phyloP scores from a whole-genome alignment of 2,113 vertebrate species.

The Anolis carolinensis region DNA sequence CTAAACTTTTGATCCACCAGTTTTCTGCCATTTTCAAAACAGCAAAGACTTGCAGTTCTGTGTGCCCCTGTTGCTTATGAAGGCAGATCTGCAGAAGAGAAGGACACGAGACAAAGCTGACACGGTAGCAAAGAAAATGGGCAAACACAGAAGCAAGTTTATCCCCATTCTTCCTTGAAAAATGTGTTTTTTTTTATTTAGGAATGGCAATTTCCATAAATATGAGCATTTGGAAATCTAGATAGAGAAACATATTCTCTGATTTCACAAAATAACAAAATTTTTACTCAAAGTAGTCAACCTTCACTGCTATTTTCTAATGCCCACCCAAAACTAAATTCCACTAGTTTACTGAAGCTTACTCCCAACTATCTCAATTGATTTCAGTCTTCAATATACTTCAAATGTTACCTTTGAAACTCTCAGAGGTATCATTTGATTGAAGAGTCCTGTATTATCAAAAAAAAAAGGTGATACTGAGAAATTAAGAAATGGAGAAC shows the following conservation, averaged over 20 bases:
- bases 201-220: neutral
- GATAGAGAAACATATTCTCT: neutral
- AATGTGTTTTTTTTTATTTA: neutral
- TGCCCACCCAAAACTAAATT: neutral
- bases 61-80: rapidly evolving
- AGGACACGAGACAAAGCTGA: rapidly evolving
- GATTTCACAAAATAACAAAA: neutral
- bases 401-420: neutral
- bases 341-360: neutral
- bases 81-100: neutral
- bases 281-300: neutral
- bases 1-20: slow-evolving; percentile 67
- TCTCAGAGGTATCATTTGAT: neutral
- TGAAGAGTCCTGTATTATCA: neutral
- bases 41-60: rapidly evolving
- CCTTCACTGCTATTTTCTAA: neutral
- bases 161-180: neutral
- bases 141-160: neutral
- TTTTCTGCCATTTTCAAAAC: slow-evolving; percentile 64
- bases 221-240: neutral
- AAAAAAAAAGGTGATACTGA: neutral
- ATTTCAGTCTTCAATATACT: neutral
- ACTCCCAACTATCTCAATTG: neutral
- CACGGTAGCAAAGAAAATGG: rapidly evolving
- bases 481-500: neutral